Base-by-base conservation (phyloP, 2,113 vertebrate species). In the Caranx melampygus region DNA sequence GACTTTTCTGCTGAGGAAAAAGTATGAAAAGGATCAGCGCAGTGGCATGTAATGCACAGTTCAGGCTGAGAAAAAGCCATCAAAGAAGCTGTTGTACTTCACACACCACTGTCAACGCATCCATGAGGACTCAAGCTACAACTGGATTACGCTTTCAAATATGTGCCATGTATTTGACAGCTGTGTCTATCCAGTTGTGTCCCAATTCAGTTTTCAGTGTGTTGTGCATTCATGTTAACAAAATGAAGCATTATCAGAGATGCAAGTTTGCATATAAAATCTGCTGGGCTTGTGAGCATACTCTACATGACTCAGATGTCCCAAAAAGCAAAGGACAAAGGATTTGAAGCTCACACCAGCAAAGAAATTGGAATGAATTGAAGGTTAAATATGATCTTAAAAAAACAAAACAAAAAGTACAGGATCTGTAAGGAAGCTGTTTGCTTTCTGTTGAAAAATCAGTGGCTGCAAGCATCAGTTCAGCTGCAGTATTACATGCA, bases 1-100 rank as follows among this genome's bases (percentile, higher is more conserved):
- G 55, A 31, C 67, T 76, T 64, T 85, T 62, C 37, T 57, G 16
- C 3, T 31, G 54, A n/a, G 81, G 35, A 47, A 73, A 58, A 57
- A 73, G 31, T 55, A 52, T 64, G 61, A 58, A 65, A 72, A 21
- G 63, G 75, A 85, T 82, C 81, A 78, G 35, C 79, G 55, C 16
- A 18, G 37, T 33, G 0, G 63, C 55, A 31, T 67, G 78, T 74
- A 51, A 74, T 71, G 68, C 61, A 67, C 55, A 51, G 69, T 54
- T 78, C 34, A 65, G 34, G 72, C 26, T 47, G 40, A 16, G 70
- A 61, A 70, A 62, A 68, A 37, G n/a, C 37, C 62, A 75, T 40
- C n/a, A 70, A 58, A 57, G 9, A 57, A 34, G 12, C 37, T 63
- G 49, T 16, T 72, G 49, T 78, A 64, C 59, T 83, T 72, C 45